These are phyloP conservation scores for Aphaenogaster floridana DNA, from an alignment of 1,140 invertebrate species.

Conservation along the genomic window DNA sequence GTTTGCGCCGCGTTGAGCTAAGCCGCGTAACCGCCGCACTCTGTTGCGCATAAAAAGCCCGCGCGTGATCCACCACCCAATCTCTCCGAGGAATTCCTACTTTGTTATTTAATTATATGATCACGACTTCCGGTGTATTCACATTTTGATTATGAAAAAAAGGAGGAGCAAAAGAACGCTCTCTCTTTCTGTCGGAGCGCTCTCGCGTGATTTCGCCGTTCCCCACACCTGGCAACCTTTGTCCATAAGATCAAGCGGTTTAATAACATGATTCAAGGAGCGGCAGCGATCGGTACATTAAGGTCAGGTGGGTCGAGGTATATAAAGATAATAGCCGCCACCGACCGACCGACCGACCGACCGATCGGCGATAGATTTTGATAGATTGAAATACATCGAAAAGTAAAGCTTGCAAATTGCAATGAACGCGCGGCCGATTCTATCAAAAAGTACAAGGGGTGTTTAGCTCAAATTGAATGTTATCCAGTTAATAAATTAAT, in stretches of 20 bases:
- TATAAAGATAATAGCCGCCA: slow-evolving; percentile 77
- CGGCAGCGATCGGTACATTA: slow-evolving; percentile 74
- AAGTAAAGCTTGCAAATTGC: slow-evolving; percentile 6
- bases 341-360: slow-evolving; percentile 66
- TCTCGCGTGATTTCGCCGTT: slow-evolving; percentile 66
- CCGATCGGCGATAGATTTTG: slow-evolving; percentile 34
- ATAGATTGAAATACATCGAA: slow-evolving; percentile 16
- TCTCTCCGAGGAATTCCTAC: slow-evolving; percentile 51
- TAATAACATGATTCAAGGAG: slow-evolving; percentile 75
- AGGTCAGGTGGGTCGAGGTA: slow-evolving; percentile 73
- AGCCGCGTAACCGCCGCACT: slow-evolving; percentile 59
- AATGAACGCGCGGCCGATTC: neutral
- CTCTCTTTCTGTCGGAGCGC: neutral
- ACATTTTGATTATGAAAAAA: slow-evolving; percentile 56
- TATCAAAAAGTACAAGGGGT: neutral
- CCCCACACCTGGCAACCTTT: slow-evolving; percentile 66
- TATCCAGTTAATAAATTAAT: neutral
- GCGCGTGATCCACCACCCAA: slow-evolving; percentile 40
- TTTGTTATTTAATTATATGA: slow-evolving; percentile 65
- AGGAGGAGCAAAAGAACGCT: neutral
- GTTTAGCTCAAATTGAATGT: neutral
- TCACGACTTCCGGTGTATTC: slow-evolving; percentile 64
- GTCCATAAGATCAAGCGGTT: slow-evolving; percentile 72
- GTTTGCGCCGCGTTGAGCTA: slow-evolving; percentile 54
- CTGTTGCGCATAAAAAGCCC: slow-evolving; percentile 53